A percentile compares a stretch with the other conserved stretches of the same genome.
These are phyloP conservation scores for Poecile montanus DNA, from an alignment of 2,797 vertebrate genomes.

Conservation along the genomic window DNA sequence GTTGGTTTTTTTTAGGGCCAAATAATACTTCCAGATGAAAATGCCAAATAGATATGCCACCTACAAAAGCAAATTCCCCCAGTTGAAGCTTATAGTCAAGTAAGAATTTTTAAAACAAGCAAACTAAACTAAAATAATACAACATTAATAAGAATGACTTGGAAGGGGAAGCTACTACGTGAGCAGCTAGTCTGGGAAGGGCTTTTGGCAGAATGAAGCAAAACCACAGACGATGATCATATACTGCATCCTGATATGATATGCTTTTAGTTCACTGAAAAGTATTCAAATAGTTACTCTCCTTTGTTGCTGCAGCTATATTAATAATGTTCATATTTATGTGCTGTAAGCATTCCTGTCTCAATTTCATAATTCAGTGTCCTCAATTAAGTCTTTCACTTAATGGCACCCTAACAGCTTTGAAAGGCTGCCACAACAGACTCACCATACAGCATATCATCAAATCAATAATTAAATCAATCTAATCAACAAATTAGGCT, in stretches of 20 bases:
- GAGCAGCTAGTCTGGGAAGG: background rate
- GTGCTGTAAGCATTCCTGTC: background rate
- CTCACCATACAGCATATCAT: background rate
- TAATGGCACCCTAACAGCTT: background rate
- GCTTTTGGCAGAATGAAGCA: background rate
- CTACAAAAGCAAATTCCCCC: background rate
- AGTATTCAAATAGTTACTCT: background rate
- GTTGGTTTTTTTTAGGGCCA: background rate
- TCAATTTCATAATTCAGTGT: background rate
- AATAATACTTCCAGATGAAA: background rate
- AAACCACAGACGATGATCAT: background rate
- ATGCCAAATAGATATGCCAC: background rate
- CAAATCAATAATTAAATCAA: background rate
- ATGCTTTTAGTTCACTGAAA: background rate
- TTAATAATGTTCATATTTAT: background rate
- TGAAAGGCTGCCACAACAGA: slow-evolving; percentile 8
- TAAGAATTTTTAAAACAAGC: background rate
- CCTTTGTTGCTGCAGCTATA: background rate
- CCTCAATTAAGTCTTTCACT: background rate
- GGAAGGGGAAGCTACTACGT: background rate
- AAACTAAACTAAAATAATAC: background rate
- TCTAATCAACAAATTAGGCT: slow-evolving; percentile 13
- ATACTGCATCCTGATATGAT: background rate
- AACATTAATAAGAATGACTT: background rate
- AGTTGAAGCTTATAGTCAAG: background rate